Conservation (phyloP, 2,113 vertebrate species). For the Megaceryle torquata region DNA sequence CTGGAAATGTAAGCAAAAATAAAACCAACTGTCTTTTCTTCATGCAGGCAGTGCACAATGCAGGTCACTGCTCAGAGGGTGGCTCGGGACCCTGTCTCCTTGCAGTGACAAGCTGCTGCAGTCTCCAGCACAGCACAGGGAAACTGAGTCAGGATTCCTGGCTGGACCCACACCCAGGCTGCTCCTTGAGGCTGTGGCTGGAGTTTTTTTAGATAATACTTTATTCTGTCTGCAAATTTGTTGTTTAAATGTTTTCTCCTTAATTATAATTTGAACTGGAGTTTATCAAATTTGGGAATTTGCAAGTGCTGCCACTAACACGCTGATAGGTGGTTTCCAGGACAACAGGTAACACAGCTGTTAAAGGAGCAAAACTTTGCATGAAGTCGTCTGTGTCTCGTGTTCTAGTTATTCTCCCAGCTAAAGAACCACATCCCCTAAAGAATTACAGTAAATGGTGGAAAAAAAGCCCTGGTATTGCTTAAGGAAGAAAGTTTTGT, state of each 20-base stretch:
- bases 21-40: not conserved
- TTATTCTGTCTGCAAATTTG: not conserved
- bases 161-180: not conserved
- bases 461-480: not conserved
- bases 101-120: fast-evolving
- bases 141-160: fast-evolving
- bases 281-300: not conserved
- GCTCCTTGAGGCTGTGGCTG: not conserved
- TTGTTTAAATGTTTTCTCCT: not conserved
- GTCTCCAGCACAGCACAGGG: not conserved
- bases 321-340: not conserved
- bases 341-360: not conserved
- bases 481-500: not conserved
- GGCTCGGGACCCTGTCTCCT: not conserved
- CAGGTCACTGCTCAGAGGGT: not conserved
- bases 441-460: not conserved
- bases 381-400: not conserved
- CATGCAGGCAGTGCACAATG: not conserved
- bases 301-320: not conserved
- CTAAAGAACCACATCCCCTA: not conserved
- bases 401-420: not conserved
- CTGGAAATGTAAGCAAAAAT: not conserved
- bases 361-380: not conserved
- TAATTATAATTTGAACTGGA: not conserved
- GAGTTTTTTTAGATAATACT: not conserved